Evolutionary conservation across 2,113 vertebrate genomes (phyloP).

Genomic region (Brienomyrus longianalis): DNA sequence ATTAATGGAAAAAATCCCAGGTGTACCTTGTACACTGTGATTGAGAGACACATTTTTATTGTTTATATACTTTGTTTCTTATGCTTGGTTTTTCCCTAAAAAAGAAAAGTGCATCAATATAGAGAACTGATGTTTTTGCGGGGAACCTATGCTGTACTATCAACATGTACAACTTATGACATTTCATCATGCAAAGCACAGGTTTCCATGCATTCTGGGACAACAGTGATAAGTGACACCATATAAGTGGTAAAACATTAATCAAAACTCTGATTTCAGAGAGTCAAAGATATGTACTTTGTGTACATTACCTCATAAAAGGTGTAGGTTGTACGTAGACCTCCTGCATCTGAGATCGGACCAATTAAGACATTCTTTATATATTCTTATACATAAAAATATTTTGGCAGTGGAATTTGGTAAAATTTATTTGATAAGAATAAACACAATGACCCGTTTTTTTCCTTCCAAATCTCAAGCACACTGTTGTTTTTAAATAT

Average conservation of each 20-base stretch:
- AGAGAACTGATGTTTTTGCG: conserved; percentile 20
- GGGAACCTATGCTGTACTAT: conserved; percentile 19
- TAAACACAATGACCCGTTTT: not conserved
- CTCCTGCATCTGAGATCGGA: conserved; percentile 55
- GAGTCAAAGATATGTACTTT: conserved; percentile 36
- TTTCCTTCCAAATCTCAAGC: conserved; percentile 21
- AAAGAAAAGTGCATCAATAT: not conserved
- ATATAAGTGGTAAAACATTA: conserved; percentile 54
- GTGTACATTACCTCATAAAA: conserved; percentile 57
- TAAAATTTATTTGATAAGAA: conserved; percentile 47
- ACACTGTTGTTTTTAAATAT: conserved; percentile 10
- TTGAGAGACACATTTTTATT: conserved; percentile 33
- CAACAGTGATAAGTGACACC: conserved; percentile 51
- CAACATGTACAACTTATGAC: conserved; percentile 41
- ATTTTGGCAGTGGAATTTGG: conserved; percentile 24
- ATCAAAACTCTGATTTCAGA: conserved; percentile 48
- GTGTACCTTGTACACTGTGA: conserved; percentile 54
- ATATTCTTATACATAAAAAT: conserved; percentile 34
- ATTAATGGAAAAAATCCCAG: conserved; percentile 34
- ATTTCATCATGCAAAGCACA: conserved; percentile 33
- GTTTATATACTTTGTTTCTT: not conserved
- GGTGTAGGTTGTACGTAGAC: conserved; percentile 48
- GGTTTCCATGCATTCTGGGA: conserved; percentile 32
- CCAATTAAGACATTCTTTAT: conserved; percentile 49
- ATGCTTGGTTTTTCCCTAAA: not conserved